These are phyloP conservation scores for Micrastur ruficollis DNA, from an alignment of 2,797 vertebrate species.

Conservation along the genomic window DNA sequence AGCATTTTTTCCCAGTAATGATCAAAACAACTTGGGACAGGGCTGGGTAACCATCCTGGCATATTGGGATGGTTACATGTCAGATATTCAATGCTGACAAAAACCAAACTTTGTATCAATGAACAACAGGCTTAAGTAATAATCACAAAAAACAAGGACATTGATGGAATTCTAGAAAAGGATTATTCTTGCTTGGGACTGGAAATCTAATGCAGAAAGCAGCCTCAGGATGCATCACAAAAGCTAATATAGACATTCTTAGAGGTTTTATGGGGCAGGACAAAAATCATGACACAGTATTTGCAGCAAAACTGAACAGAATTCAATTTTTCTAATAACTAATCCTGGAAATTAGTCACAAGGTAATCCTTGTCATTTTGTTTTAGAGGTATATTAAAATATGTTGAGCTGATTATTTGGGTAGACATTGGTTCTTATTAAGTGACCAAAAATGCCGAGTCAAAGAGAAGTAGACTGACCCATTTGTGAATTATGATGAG, in stretches of 20 bases:
- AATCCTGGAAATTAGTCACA: neutral
- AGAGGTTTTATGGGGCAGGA: neutral
- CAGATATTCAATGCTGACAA: neutral
- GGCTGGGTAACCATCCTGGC: neutral
- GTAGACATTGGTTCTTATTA: neutral
- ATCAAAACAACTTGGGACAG: neutral
- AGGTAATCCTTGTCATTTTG: neutral
- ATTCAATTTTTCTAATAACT: neutral
- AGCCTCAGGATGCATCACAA: neutral
- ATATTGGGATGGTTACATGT: neutral
- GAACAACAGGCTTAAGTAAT: neutral
- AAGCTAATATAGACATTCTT: neutral
- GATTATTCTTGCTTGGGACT: neutral
- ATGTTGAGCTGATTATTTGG: neutral
- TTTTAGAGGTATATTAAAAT: neutral
- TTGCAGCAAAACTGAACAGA: neutral
- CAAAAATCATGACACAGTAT: neutral
- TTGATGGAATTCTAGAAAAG: neutral
- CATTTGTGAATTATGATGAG: conserved; percentile 6
- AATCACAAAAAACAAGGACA: neutral
- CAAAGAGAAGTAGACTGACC: neutral
- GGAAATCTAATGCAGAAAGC: neutral
- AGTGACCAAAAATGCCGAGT: neutral
- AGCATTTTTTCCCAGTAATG: neutral
- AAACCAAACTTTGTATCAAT: neutral